A percentile compares a stretch with the other conserved stretches of the same genome.
Evolutionary conservation across 1,140 invertebrate species (phyloP).

Genomic region (Scaptodrosophila lebanonensis): DNA sequence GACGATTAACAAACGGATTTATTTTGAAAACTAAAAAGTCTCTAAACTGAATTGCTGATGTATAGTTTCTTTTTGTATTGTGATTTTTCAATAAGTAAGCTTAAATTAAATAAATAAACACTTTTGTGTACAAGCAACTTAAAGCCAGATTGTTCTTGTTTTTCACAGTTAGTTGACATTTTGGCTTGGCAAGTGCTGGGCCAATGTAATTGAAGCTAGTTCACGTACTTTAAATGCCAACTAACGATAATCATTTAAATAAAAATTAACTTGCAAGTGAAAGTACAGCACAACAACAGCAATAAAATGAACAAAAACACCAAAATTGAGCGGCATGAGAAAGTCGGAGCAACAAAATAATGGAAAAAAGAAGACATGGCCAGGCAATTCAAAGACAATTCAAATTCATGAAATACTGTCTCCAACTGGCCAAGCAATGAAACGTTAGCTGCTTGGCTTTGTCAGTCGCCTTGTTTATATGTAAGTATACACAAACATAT

Average conservation of each 20-base stretch:
- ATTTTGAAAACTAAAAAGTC: too few species aligned
- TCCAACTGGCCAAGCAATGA: conserved; percentile 25
- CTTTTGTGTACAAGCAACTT: too few species aligned
- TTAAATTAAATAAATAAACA: too few species aligned
- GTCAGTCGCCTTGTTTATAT: too few species aligned
- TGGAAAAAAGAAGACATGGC: conserved; percentile 5
- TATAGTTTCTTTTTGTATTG: too few species aligned
- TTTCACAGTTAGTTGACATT: conserved; percentile 41
- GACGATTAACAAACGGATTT: too few species aligned
- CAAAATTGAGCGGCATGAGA: conserved; percentile 58
- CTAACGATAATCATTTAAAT: conserved; percentile 62
- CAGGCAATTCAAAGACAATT: conserved; percentile 54
- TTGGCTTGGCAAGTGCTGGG: conserved; percentile 6
- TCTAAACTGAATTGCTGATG: too few species aligned
- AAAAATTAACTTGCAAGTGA: conserved; percentile 45
- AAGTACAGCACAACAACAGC: conserved; percentile 33
- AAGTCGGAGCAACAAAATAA: conserved; percentile 35
- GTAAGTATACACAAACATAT: too few species aligned
- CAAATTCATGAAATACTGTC: conserved; percentile 44
- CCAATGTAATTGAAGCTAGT: too few species aligned
- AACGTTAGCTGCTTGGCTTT: too few species aligned
- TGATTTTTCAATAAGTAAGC: too few species aligned
- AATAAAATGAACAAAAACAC: conserved; percentile 3
- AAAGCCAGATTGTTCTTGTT: too few species aligned
- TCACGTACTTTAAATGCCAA: conserved; percentile 57